These are phyloP conservation scores for Rhincodon typus DNA, from an alignment of 2,797 vertebrate genomes.

Conservation along the genomic window DNA sequence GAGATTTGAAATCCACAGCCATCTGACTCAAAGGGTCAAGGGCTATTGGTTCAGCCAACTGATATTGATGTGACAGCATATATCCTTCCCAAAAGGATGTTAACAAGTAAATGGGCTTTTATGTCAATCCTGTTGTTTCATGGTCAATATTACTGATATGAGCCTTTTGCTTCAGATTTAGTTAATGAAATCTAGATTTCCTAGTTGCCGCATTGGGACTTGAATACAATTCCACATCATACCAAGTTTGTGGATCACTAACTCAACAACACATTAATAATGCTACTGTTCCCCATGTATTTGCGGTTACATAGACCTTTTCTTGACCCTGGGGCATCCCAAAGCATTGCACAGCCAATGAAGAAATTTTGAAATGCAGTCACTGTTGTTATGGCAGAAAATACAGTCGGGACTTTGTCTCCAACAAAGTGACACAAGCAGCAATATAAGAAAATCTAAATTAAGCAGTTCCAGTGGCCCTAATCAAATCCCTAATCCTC, in stretches of 20 bases:
- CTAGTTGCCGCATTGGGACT: neutral
- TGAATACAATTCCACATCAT: neutral
- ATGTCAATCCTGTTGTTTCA: neutral
- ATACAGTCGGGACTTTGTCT: neutral
- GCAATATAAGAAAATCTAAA: neutral
- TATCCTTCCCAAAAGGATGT: neutral
- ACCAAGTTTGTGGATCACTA: neutral
- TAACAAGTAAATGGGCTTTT: neutral
- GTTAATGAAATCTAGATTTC: neutral
- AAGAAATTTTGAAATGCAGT: neutral
- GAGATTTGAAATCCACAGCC: neutral
- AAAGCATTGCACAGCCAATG: neutral
- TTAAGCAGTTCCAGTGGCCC: neutral
- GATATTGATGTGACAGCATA: too few species aligned
- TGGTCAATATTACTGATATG: neutral
- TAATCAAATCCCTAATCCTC: neutral
- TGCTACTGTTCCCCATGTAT: too few species aligned
- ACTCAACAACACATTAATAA: neutral
- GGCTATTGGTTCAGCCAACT: too few species aligned
- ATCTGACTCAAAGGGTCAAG: neutral
- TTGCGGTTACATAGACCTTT: neutral
- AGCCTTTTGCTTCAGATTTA: neutral
- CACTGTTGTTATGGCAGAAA: neutral
- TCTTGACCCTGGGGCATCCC: neutral
- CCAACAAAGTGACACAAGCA: neutral